A percentile compares a stretch with the other conserved stretches of the same genome.
phyloP scores from a whole-genome alignment of 1,140 invertebrate genomes.

The Anagrus nilaparvatae region DNA sequence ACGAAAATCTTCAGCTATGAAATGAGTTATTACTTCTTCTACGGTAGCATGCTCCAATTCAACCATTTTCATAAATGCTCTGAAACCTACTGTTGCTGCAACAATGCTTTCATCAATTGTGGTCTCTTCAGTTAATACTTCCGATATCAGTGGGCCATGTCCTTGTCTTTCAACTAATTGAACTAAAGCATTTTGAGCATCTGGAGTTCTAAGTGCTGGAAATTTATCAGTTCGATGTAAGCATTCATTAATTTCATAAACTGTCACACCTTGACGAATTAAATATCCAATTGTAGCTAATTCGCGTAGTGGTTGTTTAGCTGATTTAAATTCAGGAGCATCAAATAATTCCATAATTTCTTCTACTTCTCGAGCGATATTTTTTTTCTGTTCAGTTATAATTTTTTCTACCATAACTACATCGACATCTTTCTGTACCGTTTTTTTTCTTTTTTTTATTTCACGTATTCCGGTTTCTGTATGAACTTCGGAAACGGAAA shows the following conservation, averaged over 20 bases:
- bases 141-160: conserved; percentile 64
- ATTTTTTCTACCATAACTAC: conserved; percentile 43
- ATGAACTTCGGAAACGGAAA: conserved; percentile 38
- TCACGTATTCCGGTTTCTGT: conserved; percentile 39
- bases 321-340: conserved; percentile 67
- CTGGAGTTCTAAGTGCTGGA: conserved; percentile 61
- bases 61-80: conserved; percentile 75
- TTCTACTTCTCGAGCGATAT: conserved; percentile 59
- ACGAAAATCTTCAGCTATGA: conserved; percentile 71
- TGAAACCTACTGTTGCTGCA: conserved; percentile 67
- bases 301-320: conserved; percentile 65
- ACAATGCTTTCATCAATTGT: conserved; percentile 61
- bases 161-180: conserved; percentile 72
- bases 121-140: conserved; percentile 68
- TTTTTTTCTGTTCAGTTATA: conserved; percentile 47
- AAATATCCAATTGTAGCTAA: conserved; percentile 70
- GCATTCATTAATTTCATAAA: conserved; percentile 61
- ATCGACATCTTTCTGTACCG: conserved; percentile 34
- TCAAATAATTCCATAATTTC: conserved; percentile 62
- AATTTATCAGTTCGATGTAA: conserved; percentile 69
- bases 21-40: conserved; percentile 71
- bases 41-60: conserved; percentile 67
- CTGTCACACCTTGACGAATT: conserved; percentile 60
- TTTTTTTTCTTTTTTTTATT: conserved; percentile 33
- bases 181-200: conserved; percentile 70